phyloP scores from a whole-genome alignment of 2,888 invertebrate genomes.

The Acleris laterana region DNA sequence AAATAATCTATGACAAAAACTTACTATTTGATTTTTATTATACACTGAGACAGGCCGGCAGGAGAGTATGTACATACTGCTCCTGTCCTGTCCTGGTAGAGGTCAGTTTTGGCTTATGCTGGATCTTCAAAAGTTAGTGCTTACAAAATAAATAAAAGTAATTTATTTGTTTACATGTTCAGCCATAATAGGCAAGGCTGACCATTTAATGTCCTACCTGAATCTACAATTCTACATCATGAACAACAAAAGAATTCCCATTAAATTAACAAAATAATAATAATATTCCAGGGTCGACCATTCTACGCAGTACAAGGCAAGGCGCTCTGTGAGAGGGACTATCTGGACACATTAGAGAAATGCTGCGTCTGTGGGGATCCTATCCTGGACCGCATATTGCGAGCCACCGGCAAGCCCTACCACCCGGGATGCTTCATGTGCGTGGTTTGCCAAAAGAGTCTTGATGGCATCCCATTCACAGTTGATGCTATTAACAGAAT shows the following conservation, averaged over 20 bases:
- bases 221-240: too few species aligned
- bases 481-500: constrained; percentile 99
- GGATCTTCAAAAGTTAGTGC: too few species aligned
- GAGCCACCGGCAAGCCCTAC: constrained; percentile 98
- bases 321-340: constrained; percentile 98
- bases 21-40: too few species aligned
- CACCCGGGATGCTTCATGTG: constrained; percentile 99
- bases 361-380: constrained; percentile 98
- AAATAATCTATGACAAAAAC: too few species aligned
- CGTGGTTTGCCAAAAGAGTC: constrained; percentile 96
- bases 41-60: too few species aligned
- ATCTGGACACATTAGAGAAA: constrained; percentile 97
- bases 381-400: constrained; percentile 95
- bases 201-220: too few species aligned
- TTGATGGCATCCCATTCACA: constrained; percentile 99
- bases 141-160: too few species aligned
- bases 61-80: too few species aligned
- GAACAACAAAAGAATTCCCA: neutral
- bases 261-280: constrained; percentile 16
- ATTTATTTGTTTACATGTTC: too few species aligned
- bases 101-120: too few species aligned
- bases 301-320: constrained; percentile 98
- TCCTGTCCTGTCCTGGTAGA: too few species aligned
- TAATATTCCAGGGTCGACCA: constrained; percentile 89
- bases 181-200: too few species aligned